Base-by-base conservation (phyloP, 2,888 invertebrate species). In the Clunio marinus region DNA sequence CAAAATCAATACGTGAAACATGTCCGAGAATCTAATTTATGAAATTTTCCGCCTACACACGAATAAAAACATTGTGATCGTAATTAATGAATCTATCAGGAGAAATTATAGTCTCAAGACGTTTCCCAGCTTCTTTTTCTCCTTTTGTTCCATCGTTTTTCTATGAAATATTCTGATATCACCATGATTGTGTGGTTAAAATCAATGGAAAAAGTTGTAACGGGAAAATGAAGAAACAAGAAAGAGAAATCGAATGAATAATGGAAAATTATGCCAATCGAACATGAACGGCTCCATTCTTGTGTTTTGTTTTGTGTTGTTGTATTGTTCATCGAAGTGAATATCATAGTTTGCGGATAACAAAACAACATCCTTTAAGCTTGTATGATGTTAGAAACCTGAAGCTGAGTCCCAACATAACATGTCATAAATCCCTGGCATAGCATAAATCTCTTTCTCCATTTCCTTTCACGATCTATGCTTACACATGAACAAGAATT, bases 1-100 rank as follows among this genome's bases (percentile, higher is more conserved):
- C n/a, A n/a, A 62, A 63, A 63, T 63, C 63, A 37, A 63, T 59
- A 35, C 59, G 59, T 51, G 51, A 51, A 63, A 46, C 63, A 62
- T 62, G 62, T 62, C 35, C 62, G 28, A 37, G 17, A 24, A 15
- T 62, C 35, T 62, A 62, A 62, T 62, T 62, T 62, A 62, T 62
- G 25, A 57, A 57, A 57, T 24, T 57, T 10, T 13, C 17, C 57
- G 25, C 22, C n/a, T 3, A 24, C 27, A 20, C 57, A 57, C 25
- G n/a, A 51, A 51, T 15, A 3, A 15, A 45, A 10, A 45, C 3
- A 32, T 32, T 7, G 32, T 10, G 15, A 13, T 10, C 20, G 35
- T 37, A 60, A 60, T 60, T 60, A 60, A 60, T 60, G 60, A 60
- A 37, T 60, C 60, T 37, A 60, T 60, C 60, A 35, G 2, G 60